Conservation (phyloP, 2,888 invertebrate species). For the Dorcus hopei region DNA sequence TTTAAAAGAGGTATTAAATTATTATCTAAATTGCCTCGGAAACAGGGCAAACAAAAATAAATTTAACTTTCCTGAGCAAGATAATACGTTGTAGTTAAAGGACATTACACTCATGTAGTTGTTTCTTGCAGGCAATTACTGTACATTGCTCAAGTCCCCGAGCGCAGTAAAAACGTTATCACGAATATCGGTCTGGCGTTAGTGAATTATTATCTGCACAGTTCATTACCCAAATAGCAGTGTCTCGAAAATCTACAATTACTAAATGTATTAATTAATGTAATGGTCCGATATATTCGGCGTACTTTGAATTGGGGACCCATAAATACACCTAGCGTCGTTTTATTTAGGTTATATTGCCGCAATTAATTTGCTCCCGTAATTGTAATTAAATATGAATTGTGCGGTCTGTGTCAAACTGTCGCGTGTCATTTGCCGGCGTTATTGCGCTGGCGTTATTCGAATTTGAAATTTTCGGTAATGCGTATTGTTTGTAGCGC, state of each 20-base stretch:
- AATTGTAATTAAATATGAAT: conserved; percentile 18
- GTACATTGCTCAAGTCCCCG: not conserved
- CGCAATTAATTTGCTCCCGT: conserved; percentile 15
- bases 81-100: not conserved
- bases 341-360: conserved; percentile 6
- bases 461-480: no score
- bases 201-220: conserved; percentile 20
- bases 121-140: conserved; percentile 3
- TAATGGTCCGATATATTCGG: conserved; percentile 19
- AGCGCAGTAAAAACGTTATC: conserved; percentile 1
- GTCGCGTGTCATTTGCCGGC: not conserved
- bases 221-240: conserved; percentile 27
- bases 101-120: not conserved
- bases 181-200: conserved; percentile 2
- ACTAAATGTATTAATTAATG: conserved; percentile 35
- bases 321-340: conserved; percentile 13
- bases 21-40: no score
- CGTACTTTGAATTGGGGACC: conserved; percentile 7
- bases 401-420: not conserved
- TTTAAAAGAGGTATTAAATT: no score
- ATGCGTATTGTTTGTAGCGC: no score
- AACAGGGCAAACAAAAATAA: no score
- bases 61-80: no score
- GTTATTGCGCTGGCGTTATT: no score
- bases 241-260: conserved; percentile 33